phyloP scores from a whole-genome alignment of 2,113 vertebrate genomes.

The Ceratotherium simum region DNA sequence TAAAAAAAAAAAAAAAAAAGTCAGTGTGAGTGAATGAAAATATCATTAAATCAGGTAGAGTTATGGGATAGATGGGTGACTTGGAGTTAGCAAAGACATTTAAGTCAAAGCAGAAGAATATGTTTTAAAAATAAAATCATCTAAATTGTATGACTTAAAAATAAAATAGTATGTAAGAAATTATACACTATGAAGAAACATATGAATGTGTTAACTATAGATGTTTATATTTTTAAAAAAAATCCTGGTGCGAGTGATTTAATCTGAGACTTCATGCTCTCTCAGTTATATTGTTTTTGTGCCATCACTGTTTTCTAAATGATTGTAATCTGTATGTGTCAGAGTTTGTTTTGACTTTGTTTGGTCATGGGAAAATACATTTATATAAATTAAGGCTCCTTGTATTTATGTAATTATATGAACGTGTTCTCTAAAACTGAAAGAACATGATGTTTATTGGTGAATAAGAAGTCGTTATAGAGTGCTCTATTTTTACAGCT shows the following conservation, averaged over 20 bases:
- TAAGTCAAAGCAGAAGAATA: neutral
- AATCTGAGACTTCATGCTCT: neutral
- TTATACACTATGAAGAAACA: neutral
- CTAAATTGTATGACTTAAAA: neutral
- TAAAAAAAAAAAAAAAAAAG: too few relatives aligned
- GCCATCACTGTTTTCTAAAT: neutral
- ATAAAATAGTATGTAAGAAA: neutral
- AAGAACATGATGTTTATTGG: neutral
- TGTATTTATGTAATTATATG: neutral
- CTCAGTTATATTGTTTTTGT: conserved; percentile 27
- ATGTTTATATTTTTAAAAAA: neutral
- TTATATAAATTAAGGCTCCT: neutral
- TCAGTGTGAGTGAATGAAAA: neutral
- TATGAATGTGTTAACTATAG: neutral
- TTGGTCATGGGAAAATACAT: neutral
- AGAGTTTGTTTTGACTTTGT: conserved; percentile 7
- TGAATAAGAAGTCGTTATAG: conserved; percentile 14
- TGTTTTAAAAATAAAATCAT: conserved; percentile 1
- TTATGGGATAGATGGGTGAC: neutral
- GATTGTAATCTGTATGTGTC: neutral
- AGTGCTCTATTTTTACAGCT: conserved; percentile 72
- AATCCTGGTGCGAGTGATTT: conserved; percentile 10
- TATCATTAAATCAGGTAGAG: neutral
- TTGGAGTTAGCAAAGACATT: neutral
- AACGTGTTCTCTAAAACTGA: neutral